phyloP scores from a whole-genome alignment of 2,888 invertebrate genomes.

The Cheilosia urbana region DNA sequence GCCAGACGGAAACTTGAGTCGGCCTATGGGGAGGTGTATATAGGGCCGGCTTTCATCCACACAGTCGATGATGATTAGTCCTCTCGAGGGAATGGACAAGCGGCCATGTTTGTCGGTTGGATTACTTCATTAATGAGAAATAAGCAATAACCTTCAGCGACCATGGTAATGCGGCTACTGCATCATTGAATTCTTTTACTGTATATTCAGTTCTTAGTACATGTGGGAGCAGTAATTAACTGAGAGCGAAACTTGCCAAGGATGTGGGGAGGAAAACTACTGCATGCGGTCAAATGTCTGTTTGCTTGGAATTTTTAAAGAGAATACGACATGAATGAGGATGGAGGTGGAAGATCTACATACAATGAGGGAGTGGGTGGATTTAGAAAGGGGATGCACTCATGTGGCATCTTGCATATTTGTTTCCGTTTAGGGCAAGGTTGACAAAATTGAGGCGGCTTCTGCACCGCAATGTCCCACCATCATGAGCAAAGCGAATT shows the following conservation, averaged over 20 bases:
- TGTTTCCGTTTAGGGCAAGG: no score
- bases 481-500: no score
- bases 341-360: no score
- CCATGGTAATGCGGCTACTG: conserved; percentile 32
- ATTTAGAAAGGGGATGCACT: no score
- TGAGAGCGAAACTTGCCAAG: conserved; percentile 31
- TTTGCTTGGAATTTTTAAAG: not conserved
- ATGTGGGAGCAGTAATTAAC: conserved; percentile 42
- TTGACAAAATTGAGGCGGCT: no score
- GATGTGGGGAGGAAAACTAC: not conserved
- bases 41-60: conserved; percentile 31
- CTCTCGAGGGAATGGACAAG: conserved; percentile 47
- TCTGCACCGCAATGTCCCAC: no score
- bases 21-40: conserved; percentile 45
- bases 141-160: conserved; percentile 63
- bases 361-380: no score
- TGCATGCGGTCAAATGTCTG: not conserved
- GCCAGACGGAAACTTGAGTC: conserved; percentile 74
- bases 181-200: conserved; percentile 43
- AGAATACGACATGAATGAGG: no score
- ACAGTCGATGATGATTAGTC: conserved; percentile 65
- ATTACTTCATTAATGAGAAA: conserved; percentile 70
- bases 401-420: no score
- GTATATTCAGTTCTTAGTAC: conserved; percentile 11
- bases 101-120: conserved; percentile 68